These are phyloP conservation scores for Halcyon smyrnensis DNA, from an alignment of 2,797 vertebrate genomes.

Conservation along the genomic window DNA sequence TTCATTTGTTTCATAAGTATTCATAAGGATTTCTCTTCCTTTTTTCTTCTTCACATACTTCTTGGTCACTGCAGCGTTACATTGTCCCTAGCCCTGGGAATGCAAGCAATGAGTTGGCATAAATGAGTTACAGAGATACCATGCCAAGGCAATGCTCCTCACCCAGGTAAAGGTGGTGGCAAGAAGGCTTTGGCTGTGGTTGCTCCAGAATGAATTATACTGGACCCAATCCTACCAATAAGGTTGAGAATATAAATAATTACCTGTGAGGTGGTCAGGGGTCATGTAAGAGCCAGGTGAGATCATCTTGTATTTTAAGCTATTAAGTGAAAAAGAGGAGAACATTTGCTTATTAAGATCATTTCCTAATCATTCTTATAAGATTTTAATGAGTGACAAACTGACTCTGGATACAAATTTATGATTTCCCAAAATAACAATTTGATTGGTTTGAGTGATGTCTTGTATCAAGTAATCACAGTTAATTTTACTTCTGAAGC, in stretches of 20 bases:
- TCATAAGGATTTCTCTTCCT: neutral
- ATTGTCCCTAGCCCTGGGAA: neutral
- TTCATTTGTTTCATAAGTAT: neutral
- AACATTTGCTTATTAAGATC: constrained; percentile 83
- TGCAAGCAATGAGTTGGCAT: neutral
- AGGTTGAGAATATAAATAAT: constrained; percentile 29
- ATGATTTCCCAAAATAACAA: constrained; percentile 86
- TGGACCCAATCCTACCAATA: neutral
- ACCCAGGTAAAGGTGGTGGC: neutral
- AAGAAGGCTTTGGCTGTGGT: neutral
- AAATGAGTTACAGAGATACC: neutral
- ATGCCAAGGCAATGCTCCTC: neutral
- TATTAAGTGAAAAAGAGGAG: constrained; percentile 77
- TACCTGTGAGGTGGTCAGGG: constrained; percentile 46
- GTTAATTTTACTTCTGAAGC: constrained; percentile 81
- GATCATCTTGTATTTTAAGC: constrained; percentile 74
- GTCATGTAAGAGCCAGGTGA: constrained; percentile 57
- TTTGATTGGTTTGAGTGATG: constrained; percentile 87
- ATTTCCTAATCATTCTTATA: constrained; percentile 85
- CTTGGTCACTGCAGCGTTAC: neutral
- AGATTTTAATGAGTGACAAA: constrained; percentile 86
- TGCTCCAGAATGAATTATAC: neutral
- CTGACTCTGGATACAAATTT: constrained; percentile 85
- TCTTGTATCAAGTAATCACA: constrained; percentile 84
- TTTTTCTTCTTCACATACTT: neutral